Conservation (phyloP, 2,113 vertebrate species). For the Plecotus auritus region DNA sequence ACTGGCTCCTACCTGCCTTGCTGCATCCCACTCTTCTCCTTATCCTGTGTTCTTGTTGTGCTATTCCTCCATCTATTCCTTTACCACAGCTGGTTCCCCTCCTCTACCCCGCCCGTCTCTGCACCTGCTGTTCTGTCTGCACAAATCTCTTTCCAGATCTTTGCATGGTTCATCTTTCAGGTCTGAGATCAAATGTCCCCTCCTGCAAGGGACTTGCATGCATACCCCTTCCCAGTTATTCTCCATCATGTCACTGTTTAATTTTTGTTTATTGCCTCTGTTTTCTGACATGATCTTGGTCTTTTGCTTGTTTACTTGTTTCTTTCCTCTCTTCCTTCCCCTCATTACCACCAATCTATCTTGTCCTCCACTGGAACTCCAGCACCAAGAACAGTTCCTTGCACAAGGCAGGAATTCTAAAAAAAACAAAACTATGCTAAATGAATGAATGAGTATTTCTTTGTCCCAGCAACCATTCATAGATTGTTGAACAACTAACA, state of each 20-base stretch:
- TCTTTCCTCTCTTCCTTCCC: background rate
- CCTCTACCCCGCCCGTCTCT: background rate
- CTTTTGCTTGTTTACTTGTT: background rate
- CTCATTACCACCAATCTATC: background rate
- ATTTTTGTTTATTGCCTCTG: background rate
- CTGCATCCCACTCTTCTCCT: rapidly evolving
- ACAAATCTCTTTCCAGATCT: background rate
- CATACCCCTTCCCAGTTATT: background rate
- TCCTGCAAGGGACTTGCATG: background rate
- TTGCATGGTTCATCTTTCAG: background rate
- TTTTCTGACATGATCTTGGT: background rate
- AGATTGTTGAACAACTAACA: background rate
- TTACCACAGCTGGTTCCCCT: too few relatives aligned
- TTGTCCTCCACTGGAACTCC: background rate
- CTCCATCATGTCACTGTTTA: background rate
- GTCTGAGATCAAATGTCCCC: background rate
- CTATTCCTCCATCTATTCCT: background rate
- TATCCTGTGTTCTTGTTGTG: background rate
- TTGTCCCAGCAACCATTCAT: background rate
- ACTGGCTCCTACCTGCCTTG: too few relatives aligned
- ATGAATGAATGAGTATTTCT: background rate
- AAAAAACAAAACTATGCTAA: background rate
- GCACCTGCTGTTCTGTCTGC: background rate
- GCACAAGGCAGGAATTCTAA: background rate
- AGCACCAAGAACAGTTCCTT: background rate